These are phyloP conservation scores for Chelonoidis abingdonii DNA, from an alignment of 2,113 vertebrate genomes.

Conservation along the genomic window DNA sequence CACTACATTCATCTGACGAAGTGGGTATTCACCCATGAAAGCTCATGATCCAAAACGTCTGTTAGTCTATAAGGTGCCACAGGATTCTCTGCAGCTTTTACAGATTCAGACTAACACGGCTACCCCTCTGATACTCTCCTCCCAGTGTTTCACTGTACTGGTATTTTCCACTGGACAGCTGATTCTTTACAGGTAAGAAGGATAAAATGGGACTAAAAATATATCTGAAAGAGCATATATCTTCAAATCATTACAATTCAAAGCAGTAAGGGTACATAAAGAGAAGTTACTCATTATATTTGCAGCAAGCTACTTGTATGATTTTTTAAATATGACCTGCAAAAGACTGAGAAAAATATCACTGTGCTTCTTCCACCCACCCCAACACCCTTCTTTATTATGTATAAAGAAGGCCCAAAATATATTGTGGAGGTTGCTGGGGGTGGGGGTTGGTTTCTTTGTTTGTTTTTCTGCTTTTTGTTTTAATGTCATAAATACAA, in stretches of 20 bases:
- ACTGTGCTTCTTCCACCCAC: background rate
- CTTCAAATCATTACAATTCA: background rate
- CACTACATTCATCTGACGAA: too few relatives aligned
- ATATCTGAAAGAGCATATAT: background rate
- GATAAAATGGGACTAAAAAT: background rate
- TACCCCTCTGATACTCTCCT: background rate
- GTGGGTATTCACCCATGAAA: too few relatives aligned
- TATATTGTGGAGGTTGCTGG: background rate
- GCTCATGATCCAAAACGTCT: too few relatives aligned
- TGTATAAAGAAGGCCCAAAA: background rate
- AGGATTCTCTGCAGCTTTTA: too few relatives aligned
- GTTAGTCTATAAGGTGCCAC: too few relatives aligned
- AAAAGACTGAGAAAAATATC: background rate
- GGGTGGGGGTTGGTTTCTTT: background rate
- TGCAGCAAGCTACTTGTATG: background rate
- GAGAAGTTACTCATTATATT: background rate
- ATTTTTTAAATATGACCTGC: background rate
- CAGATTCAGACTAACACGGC: too few relatives aligned
- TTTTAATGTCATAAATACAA: background rate
- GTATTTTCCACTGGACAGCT: background rate
- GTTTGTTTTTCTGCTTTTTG: conserved; percentile 10
- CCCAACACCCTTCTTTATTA: background rate
- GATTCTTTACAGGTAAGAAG: background rate
- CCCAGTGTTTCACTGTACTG: background rate
- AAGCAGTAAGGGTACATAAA: background rate